phyloP scores from a whole-genome alignment of 2,888 invertebrate genomes.

The Ormyrus pomaceus region DNA sequence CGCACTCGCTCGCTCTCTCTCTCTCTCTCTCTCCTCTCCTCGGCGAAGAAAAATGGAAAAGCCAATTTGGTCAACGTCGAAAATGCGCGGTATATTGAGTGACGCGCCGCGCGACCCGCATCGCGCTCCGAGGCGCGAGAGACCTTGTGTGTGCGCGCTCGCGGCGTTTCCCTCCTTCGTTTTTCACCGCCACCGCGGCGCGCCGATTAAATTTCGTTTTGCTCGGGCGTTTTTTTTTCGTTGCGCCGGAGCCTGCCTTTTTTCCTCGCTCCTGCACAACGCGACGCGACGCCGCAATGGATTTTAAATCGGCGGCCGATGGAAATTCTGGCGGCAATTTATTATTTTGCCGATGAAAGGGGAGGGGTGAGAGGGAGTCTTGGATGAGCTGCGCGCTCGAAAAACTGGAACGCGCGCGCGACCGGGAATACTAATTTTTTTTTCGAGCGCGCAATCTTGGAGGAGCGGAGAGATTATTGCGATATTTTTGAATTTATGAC shows the following conservation, averaged over 20 bases:
- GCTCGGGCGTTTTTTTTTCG: constrained; percentile 21
- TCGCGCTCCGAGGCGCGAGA: constrained; percentile 10
- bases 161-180: constrained; percentile 6
- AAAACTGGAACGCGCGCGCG: too few relatives aligned
- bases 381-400: too few relatives aligned
- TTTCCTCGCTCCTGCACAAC: too few relatives aligned
- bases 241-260: too few relatives aligned
- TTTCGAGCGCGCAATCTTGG: too few relatives aligned
- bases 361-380: too few relatives aligned
- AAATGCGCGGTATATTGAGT: constrained; percentile 40
- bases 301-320: constrained; percentile 37
- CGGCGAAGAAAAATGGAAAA: constrained; percentile 1
- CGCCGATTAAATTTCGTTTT: constrained; percentile 49
- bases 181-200: constrained; percentile 2
- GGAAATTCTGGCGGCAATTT: constrained; percentile 48
- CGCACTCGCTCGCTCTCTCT: too few relatives aligned
- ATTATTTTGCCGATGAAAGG: constrained; percentile 6
- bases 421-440: too few relatives aligned
- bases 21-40: neutral
- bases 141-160: constrained; percentile 18
- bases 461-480: too few relatives aligned
- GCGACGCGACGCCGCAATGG: constrained; percentile 3
- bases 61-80: constrained; percentile 9
- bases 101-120: constrained; percentile 31
- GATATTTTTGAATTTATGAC: too few relatives aligned